A percentile compares a stretch with the other conserved stretches of the same genome.
Evolutionary conservation across 2,113 vertebrate species (phyloP).

Genomic region (Formicarius rufipectus): DNA sequence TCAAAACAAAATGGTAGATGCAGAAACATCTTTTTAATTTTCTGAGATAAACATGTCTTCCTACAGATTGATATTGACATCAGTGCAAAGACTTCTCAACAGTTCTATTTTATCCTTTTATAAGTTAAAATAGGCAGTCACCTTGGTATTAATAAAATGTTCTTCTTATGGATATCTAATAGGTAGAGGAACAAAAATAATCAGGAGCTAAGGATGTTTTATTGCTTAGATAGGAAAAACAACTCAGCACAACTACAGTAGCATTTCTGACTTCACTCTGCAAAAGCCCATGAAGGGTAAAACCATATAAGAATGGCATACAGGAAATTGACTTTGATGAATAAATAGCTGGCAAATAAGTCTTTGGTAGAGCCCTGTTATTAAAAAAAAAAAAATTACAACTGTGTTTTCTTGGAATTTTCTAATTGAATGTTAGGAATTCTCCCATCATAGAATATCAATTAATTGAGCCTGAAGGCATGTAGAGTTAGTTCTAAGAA

Average conservation of each 20-base stretch:
- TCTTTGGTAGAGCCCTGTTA: neutral
- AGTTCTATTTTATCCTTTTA: neutral
- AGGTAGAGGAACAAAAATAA: constrained; percentile 28
- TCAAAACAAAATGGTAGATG: constrained; percentile 3
- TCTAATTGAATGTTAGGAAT: neutral
- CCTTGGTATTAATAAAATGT: constrained; percentile 38
- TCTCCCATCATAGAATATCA: neutral
- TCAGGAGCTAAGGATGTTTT: neutral
- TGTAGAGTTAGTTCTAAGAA: neutral
- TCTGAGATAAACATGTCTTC: neutral
- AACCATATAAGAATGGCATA: neutral
- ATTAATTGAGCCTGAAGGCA: neutral
- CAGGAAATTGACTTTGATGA: constrained; percentile 38
- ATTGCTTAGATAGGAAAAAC: constrained; percentile 27
- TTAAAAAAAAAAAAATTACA: neutral
- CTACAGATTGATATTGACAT: neutral
- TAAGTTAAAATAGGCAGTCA: neutral
- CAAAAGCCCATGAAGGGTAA: constrained; percentile 38
- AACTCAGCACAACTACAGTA: constrained; percentile 39
- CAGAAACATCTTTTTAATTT: neutral
- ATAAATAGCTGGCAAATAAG: constrained; percentile 10
- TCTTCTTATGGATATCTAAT: constrained; percentile 7
- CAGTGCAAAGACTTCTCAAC: neutral
- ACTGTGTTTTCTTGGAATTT: neutral
- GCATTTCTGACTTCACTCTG: constrained; percentile 16